Evolutionary conservation across 2,113 vertebrate species (phyloP), one percentile per base, ranked within the genome.

Genomic region (Climacteris rufus): DNA sequence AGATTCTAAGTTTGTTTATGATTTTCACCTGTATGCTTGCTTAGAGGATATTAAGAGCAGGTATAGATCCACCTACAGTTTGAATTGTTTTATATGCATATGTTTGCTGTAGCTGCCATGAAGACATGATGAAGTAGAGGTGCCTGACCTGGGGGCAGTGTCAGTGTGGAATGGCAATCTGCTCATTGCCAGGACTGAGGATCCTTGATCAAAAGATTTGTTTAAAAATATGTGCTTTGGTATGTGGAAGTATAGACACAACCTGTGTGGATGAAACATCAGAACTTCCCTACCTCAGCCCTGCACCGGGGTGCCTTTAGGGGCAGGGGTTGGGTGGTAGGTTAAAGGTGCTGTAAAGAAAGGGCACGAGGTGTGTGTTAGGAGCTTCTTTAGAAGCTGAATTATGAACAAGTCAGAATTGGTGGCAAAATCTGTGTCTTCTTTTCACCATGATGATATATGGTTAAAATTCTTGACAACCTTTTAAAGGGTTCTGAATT

Each of bases 221-320:
- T 49, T 75, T 54, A 28, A 65, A 78, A 74, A 18, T 18, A 11
- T 3, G 5, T 75, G 27, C 31, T 78, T 93, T 10, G 6, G 8
- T 70, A 54, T 23, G 9, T 50, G 74, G 66, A 84, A 78, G 70
- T n/a, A 31, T 0, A 57, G 69, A 40, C 31, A 44, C 5, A 45
- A 3, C 11, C 40, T 37, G 24, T 37, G 31, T n/a, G 69, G 77
- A 28, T 1, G 1, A 68, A 77, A 30, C 9, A 61, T 12, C 59
- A 72, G 30, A 35, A 50, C 23, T 69, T 33, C 57, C 56, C 64
- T 18, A 7, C 49, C 37, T 45, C 25, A 76, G 33, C 49, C 15
- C 19, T 27, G 24, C 22, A 24, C 83, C 0, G 0, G 13, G 9
- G 5, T 52, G 22, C 13, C 44, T 47, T 66, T 8, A 47, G 44